Conservation (phyloP, 2,113 vertebrate species). For the Hirundichthys speculiger region DNA sequence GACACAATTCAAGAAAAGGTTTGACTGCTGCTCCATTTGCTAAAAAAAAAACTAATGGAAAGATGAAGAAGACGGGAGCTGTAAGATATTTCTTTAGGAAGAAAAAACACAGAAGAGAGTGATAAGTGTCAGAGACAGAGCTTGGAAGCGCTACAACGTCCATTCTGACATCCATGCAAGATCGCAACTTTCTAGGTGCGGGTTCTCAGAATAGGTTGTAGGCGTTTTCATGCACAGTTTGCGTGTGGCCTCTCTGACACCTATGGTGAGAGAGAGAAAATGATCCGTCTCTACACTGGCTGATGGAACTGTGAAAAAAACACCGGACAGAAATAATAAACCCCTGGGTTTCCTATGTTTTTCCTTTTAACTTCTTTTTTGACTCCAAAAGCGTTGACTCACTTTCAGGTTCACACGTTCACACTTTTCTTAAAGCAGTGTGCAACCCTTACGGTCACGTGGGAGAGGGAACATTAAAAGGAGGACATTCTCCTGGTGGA, state of each 20-base stretch:
- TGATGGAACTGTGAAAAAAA: slow-evolving; percentile 78
- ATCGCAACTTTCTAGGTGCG: slow-evolving; percentile 25
- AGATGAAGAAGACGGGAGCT: slow-evolving; percentile 14
- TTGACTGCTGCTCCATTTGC: background rate
- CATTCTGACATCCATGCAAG: slow-evolving; percentile 15
- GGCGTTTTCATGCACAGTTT: slow-evolving; percentile 27
- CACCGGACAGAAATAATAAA: slow-evolving; percentile 74
- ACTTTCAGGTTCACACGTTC: slow-evolving; percentile 67
- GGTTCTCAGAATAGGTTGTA: slow-evolving; percentile 10
- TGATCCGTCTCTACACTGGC: slow-evolving; percentile 64
- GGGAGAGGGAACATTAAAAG: background rate
- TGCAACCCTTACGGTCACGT: slow-evolving; percentile 11
- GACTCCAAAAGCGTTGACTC: slow-evolving; percentile 33
- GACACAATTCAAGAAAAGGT: background rate
- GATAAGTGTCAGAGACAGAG: slow-evolving; percentile 32
- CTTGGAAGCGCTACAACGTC: slow-evolving; percentile 41
- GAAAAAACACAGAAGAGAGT: slow-evolving; percentile 36
- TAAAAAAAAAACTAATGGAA: background rate
- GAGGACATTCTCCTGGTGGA: background rate
- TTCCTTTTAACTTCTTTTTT: slow-evolving; percentile 18
- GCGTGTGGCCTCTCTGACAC: slow-evolving; percentile 73
- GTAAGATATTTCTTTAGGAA: slow-evolving; percentile 10
- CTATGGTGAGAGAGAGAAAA: slow-evolving; percentile 63
- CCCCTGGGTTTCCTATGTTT: slow-evolving; percentile 37
- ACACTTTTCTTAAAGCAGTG: slow-evolving; percentile 56